Base-by-base conservation (phyloP, 1,140 invertebrate species). In the Bombyx mori region DNA sequence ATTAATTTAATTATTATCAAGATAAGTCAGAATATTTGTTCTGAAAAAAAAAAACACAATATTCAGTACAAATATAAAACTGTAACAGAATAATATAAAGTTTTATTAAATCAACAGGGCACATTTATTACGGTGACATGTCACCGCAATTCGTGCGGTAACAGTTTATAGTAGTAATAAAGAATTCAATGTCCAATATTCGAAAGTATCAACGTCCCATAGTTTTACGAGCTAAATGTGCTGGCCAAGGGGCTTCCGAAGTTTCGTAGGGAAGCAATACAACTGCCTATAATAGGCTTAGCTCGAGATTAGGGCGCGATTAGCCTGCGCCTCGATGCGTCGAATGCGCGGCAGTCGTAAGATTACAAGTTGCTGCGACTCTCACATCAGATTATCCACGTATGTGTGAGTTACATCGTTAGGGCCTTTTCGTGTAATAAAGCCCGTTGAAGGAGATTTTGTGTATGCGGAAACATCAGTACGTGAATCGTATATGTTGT, bases 201-300 rank as follows among this genome's bases (percentile, higher is more conserved):
- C 61, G 64, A 54, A 63, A 72, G 60, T 71, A 56, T 22, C 46
- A 42, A 8, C 9, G 44, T 57, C 61, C 59, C 69, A 72, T 77
- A 77, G 76, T 81, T 84, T 82, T 81, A 82, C 77, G 78, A 74
- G 70, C 65, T 65, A 78, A 74, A 73, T 71, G 68, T 65, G 68
- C 68, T 70, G 68, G 66, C 63, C 73, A 73, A 81, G 76, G 77
- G 82, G 80, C 79, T 86, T 83, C 82, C 68, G 77, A 86, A 86
- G 83, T 86, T 86, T 86, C 73, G 82, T 75, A 78, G 75, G 75
- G 83, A 86, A 86, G 83, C 80, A 62, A 83, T 85, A 85, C 80
- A 83, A 86, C 76, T 82, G 80, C 75, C 71, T 75, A 60, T 85
- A 85, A 86, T 83, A 82, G 80, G 80, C 82, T 86, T 86, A 82